Conservation (phyloP, 1,140 invertebrate genomes). For the Drosophila fuyamai region DNA sequence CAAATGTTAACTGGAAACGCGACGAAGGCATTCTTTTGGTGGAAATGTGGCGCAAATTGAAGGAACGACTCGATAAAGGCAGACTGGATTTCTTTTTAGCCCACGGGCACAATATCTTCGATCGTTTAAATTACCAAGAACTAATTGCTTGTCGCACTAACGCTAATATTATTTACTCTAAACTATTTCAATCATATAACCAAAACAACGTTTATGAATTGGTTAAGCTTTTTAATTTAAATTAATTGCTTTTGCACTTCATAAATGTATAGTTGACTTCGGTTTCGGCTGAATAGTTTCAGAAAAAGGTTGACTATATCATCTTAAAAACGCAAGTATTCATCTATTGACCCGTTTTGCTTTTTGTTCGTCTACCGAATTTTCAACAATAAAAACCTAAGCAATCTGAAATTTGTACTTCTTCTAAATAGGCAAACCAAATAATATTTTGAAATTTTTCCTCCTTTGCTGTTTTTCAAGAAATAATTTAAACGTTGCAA, state of each 20-base stretch:
- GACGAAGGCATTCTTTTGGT: constrained; percentile 7
- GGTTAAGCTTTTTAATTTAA: neutral
- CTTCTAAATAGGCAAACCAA: too few relatives aligned
- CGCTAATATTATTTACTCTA: neutral
- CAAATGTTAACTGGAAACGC: neutral
- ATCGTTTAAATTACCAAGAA: constrained; percentile 13
- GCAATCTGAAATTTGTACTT: too few relatives aligned
- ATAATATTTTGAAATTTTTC: too few relatives aligned
- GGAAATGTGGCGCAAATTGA: constrained; percentile 28
- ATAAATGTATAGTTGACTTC: neutral
- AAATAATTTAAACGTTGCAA: too few relatives aligned
- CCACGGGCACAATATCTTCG: constrained; percentile 23
- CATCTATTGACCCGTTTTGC: too few relatives aligned
- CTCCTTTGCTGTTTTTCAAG: too few relatives aligned
- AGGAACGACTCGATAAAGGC: neutral
- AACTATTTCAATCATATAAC: neutral
- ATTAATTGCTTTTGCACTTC: neutral
- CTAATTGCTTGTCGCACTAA: neutral
- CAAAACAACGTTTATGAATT: neutral
- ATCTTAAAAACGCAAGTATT: too few relatives aligned
- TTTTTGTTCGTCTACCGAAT: too few relatives aligned
- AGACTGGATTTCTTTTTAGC: constrained; percentile 20
- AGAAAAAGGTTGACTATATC: too few relatives aligned
- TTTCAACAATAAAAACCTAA: too few relatives aligned
- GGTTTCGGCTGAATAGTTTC: too few relatives aligned